Evolutionary conservation across 2,888 invertebrate species (phyloP).

Genomic region (Chesias legatella): DNA sequence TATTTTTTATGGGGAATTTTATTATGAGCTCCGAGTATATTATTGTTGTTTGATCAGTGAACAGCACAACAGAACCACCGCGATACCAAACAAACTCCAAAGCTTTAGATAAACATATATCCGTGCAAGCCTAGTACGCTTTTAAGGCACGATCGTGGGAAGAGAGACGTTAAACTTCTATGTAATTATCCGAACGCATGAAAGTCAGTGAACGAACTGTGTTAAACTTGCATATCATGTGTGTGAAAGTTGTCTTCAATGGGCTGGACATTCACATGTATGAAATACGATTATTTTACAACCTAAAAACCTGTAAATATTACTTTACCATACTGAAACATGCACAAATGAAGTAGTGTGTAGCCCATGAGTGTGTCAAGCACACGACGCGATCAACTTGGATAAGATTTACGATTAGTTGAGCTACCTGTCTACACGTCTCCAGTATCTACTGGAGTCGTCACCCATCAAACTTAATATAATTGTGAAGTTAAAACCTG

Average conservation of each 20-base stretch:
- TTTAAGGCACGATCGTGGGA: conserved; percentile 68
- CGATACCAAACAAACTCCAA: conserved; percentile 24
- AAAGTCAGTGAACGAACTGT: conserved; percentile 58
- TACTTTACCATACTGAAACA: conserved; percentile 4
- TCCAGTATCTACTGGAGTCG: too few species aligned
- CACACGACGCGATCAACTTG: too few species aligned
- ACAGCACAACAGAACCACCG: conserved; percentile 29
- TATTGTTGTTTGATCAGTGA: conserved; percentile 23
- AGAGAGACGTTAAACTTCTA: conserved; percentile 60
- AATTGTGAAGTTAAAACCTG: too few species aligned
- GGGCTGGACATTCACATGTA: conserved; percentile 18
- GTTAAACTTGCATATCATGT: conserved; percentile 44
- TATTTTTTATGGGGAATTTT: too few species aligned
- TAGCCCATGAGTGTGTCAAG: too few species aligned
- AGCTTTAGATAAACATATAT: conserved; percentile 54
- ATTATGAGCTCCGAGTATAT: conserved; percentile 4
- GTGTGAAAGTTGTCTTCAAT: conserved; percentile 41
- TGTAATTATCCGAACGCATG: conserved; percentile 64
- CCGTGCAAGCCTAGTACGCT: conserved; percentile 52
- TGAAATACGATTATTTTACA: conserved; percentile 20
- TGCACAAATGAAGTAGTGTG: too few species aligned
- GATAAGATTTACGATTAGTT: too few species aligned
- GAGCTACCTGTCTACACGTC: too few species aligned
- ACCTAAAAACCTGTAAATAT: conserved; percentile 23
- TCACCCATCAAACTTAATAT: too few species aligned